Evolutionary conservation across 2,888 invertebrate genomes (phyloP).

Genomic region (Hemicrepidius hirtus): DNA sequence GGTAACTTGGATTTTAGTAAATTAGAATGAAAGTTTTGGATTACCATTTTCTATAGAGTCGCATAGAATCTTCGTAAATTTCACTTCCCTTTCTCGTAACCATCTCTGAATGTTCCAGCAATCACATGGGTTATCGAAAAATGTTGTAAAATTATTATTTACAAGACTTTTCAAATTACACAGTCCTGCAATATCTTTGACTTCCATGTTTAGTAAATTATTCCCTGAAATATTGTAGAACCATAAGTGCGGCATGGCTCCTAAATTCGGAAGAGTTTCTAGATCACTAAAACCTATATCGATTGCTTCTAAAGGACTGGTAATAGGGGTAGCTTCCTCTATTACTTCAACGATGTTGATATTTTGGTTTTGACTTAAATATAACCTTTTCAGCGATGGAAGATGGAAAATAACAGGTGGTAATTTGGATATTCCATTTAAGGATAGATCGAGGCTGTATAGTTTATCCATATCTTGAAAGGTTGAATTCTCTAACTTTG

Average conservation of each 20-base stretch:
- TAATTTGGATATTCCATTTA: slow-evolving; percentile 63
- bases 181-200: slow-evolving; percentile 66
- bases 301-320: slow-evolving; percentile 64
- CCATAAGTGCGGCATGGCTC: slow-evolving; percentile 62
- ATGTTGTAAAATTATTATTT: slow-evolving; percentile 62
- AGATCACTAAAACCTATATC: slow-evolving; percentile 66
- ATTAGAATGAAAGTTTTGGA: too few relatives aligned
- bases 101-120: slow-evolving; percentile 67
- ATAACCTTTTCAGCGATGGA: slow-evolving; percentile 65
- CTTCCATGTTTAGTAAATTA: slow-evolving; percentile 57
- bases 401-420: slow-evolving; percentile 66
- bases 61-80: slow-evolving; percentile 63
- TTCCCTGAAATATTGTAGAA: slow-evolving; percentile 67
- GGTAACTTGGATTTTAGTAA: too few relatives aligned
- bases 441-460: slow-evolving; percentile 65
- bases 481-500: slow-evolving; percentile 63
- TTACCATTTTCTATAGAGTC: slow-evolving; percentile 59
- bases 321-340: slow-evolving; percentile 64
- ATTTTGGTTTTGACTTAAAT: slow-evolving; percentile 67
- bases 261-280: slow-evolving; percentile 58
- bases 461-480: slow-evolving; percentile 63
- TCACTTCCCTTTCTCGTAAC: slow-evolving; percentile 63
- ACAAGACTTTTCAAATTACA: slow-evolving; percentile 65
- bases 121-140: slow-evolving; percentile 64
- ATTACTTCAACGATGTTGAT: slow-evolving; percentile 66